Evolutionary conservation across 2,113 vertebrate species (phyloP), one percentile per base, ranked within the genome.

Genomic region (Gambusia holbrooki): DNA sequence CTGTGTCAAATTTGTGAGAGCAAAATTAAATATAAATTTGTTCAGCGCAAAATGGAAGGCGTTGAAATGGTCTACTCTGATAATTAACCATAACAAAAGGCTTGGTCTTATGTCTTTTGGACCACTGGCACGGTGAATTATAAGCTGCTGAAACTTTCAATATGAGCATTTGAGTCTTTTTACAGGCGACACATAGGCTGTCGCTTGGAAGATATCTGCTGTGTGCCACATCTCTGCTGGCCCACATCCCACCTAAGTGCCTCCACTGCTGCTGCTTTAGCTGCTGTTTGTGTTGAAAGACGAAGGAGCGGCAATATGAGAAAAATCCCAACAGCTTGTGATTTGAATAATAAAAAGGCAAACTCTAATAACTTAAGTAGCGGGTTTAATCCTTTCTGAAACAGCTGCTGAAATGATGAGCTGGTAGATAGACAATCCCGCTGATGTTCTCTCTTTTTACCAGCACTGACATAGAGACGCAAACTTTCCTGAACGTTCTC

Each of bases 61-160:
- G 92, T 89, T 80, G 78, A 42, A 76, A 69, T 62, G 78, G 75
- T 63, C 72, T 70, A 76, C 84, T 85, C 80, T 64, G 51, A 89
- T 92, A 91, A 93, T 92, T 89, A 90, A 73, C 87, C 90, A 51
- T 83, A 82, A 91, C 91, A 90, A 91, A 91, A 91, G 84, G 79
- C 85, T 45, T 61, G 65, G 68, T 81, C 83, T 91, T 91, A 90
- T 91, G 89, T 92, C 88, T 92, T 88, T 84, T 71, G 83, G 81
- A 84, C 69, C 84, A 88, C 87, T 88, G 76, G 87, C 79, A 83
- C 79, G 81, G 83, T 80, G 89, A 90, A 86, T 88, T 86, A 77
- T 78, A 88, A 77, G 80, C 89, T 76, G 85, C 81, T 66, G 75
- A 88, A 92, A 91, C 83, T 77, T 87, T 90, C 80, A 84, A 90